phyloP scores from a whole-genome alignment of 2,797 vertebrate species.

The Xiphophorus birchmanni region DNA sequence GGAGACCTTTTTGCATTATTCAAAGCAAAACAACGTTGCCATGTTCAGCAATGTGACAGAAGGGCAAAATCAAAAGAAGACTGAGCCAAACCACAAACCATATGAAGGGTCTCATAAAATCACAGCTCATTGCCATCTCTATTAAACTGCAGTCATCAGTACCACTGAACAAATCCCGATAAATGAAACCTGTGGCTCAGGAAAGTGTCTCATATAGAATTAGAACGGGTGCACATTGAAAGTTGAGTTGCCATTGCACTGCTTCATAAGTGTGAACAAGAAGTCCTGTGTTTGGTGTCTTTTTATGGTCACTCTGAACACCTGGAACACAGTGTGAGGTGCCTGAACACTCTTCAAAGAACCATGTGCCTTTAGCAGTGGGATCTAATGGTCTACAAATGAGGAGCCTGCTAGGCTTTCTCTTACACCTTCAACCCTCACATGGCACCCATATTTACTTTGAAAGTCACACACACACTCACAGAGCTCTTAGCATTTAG shows the following conservation, averaged over 20 bases:
- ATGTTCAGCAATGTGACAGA: constrained; percentile 55
- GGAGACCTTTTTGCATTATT: constrained; percentile 47
- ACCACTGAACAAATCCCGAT: constrained; percentile 29
- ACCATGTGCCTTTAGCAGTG: constrained; percentile 15
- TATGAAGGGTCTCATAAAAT: constrained; percentile 54
- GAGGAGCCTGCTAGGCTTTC: constrained; percentile 60
- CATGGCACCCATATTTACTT: constrained; percentile 70
- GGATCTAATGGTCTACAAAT: constrained; percentile 55
- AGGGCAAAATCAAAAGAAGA: constrained; percentile 60
- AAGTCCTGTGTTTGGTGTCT: constrained; percentile 49
- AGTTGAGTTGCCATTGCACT: constrained; percentile 25
- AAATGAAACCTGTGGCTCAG: constrained; percentile 21
- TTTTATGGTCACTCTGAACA: constrained; percentile 55
- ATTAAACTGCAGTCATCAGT: constrained; percentile 43
- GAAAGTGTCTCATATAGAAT: constrained; percentile 34
- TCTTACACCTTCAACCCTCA: constrained; percentile 67
- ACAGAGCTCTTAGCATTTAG: constrained; percentile 35
- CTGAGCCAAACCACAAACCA: constrained; percentile 49
- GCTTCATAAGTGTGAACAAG: constrained; percentile 47
- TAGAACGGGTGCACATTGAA: constrained; percentile 10
- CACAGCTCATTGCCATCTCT: constrained; percentile 39
- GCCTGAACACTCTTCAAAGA: constrained; percentile 61
- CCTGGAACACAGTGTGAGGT: constrained; percentile 48
- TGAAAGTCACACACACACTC: constrained; percentile 38
- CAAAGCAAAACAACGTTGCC: constrained; percentile 57